These are phyloP conservation scores for Melopsittacus undulatus DNA, from an alignment of 2,797 vertebrate genomes.

Conservation along the genomic window DNA sequence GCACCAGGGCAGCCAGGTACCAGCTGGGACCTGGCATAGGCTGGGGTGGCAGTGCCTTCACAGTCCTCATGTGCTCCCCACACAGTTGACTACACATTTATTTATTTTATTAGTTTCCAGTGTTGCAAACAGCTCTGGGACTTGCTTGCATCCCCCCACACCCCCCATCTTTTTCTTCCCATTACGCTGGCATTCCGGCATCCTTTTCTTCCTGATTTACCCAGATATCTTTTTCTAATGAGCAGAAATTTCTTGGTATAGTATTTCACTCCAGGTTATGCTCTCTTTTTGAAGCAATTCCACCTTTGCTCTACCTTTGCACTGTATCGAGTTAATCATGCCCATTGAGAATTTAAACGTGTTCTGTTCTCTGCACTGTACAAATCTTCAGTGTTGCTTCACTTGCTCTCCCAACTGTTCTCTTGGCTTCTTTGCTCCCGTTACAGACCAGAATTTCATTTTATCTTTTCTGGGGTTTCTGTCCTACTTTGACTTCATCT, in stretches of 20 bases:
- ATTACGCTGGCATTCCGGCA: not conserved
- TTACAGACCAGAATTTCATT: conserved; percentile 18
- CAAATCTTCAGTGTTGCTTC: conserved; percentile 28
- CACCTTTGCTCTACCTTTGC: conserved; percentile 62
- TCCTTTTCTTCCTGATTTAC: not conserved
- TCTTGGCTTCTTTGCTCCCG: not conserved
- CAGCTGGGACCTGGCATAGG: not conserved
- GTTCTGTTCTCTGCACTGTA: conserved; percentile 42
- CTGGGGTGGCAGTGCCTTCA: not conserved
- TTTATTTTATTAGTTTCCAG: not conserved
- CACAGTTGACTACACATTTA: not conserved
- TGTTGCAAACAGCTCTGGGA: not conserved
- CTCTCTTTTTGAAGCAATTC: conserved; percentile 46
- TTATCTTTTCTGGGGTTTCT: conserved; percentile 40
- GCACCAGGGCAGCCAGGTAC: not conserved
- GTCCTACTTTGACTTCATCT: conserved; percentile 38
- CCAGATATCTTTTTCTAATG: not conserved
- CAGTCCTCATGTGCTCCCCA: not conserved
- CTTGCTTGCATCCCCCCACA: not conserved
- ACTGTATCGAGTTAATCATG: conserved; percentile 39
- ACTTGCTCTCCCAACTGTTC: conserved; percentile 26
- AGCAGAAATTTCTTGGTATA: not conserved
- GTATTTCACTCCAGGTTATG: conserved; percentile 29
- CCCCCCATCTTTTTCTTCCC: not conserved
- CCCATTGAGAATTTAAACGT: conserved; percentile 49